Evolutionary conservation across 2,113 vertebrate genomes (phyloP), one percentile per base, ranked within the genome.

Genomic region (Prolemur simus): DNA sequence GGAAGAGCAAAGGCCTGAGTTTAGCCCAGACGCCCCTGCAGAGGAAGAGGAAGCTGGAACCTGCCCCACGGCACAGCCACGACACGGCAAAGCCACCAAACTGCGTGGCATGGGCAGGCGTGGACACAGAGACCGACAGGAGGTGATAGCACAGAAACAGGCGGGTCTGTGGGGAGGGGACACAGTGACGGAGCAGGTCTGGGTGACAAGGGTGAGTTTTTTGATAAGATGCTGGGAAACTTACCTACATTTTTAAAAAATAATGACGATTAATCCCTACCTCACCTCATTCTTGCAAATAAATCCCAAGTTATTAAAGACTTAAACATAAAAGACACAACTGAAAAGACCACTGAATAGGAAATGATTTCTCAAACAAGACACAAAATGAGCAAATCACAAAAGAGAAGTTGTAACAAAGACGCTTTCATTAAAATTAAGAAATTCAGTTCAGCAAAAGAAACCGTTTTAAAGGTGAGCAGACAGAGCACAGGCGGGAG

Each of bases 61-160:
- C 49, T 3, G 3, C 0, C 6, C 3, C 29, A 8, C 23, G 6
- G 54, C 54, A 4, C 1, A 0, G n/a, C 14, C 1, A 2, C 1
- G 54, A 13, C 2, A 6, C 37, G n/a, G 54, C 21, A 0, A n/a
- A n/a, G 81, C 21, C 91, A 4, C 0, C 1, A 2, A 37, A 0
- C 69, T 39, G 1, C 1, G 1, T 4, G 23, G 11, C 0, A 0
- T 0, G 4, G 3, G 42, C 86, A 2, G 11, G 6, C 8, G 3
- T 1, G 25, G 54, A 66, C n/a, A 10, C n/a, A 21, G 17, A 29
- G 45, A 15, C 27, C 52, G 2, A 2, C 0, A 3, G 20, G n/a
- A 2, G 49, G 34, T 11, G 2, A 21, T 6, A 20, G 9, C 56
- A 17, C 58, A 17, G 14, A 6, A 42, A 7, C 39, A 27, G 1